These are phyloP conservation scores for Pantherophis alleghaniensis DNA, from an alignment of 2,797 vertebrate genomes.

Conservation along the genomic window DNA sequence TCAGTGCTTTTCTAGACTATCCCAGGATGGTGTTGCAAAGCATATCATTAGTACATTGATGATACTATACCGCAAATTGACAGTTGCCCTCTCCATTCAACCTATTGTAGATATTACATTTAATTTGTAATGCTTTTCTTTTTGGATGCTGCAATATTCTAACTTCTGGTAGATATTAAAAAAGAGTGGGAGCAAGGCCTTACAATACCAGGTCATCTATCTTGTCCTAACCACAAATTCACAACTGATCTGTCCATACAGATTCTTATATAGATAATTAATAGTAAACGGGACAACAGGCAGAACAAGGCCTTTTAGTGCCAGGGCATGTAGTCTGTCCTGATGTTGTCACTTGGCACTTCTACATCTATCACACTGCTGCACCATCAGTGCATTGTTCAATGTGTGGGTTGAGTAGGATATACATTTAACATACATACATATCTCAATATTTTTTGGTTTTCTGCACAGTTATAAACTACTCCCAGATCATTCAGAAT, in stretches of 20 bases:
- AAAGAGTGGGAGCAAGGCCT: not conserved
- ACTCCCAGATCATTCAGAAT: constrained; percentile 42
- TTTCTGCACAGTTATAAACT: constrained; percentile 63
- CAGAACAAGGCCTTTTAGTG: not conserved
- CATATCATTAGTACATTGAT: not conserved
- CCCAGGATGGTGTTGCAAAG: not conserved
- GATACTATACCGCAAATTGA: not conserved
- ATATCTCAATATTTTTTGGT: constrained; percentile 24
- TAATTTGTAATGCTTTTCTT: not conserved
- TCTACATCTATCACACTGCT: not conserved
- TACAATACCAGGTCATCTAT: not conserved
- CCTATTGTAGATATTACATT: not conserved
- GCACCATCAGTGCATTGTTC: constrained; percentile 13
- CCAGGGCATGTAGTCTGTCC: not conserved
- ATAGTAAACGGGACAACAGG: not conserved
- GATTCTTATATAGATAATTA: not conserved
- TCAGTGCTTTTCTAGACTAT: not conserved
- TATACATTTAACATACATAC: constrained; percentile 28
- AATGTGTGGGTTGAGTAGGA: constrained; percentile 38
- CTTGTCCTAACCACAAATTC: not conserved
- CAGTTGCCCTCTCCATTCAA: not conserved
- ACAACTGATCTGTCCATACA: not conserved
- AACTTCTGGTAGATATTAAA: not conserved
- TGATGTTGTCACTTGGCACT: not conserved
- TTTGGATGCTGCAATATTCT: not conserved